phyloP scores from a whole-genome alignment of 2,113 vertebrate species.

The Leiothrix lutea region DNA sequence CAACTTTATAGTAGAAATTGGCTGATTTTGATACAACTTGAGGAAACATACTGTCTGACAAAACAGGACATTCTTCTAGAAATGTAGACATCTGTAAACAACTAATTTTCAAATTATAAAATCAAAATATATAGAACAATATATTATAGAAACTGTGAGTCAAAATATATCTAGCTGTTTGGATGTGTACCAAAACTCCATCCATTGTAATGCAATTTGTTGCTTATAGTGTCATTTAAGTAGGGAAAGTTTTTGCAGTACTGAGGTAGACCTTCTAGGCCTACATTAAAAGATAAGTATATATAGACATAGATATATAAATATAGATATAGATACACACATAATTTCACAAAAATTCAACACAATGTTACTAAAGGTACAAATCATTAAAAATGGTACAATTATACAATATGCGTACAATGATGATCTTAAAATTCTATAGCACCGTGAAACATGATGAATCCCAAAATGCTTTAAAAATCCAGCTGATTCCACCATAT shows the following conservation, averaged over 20 bases:
- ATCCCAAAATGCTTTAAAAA: background rate
- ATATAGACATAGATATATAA: background rate
- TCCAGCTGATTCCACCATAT: background rate
- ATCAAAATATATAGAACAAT: background rate
- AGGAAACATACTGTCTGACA: background rate
- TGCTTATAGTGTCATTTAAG: background rate
- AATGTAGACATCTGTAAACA: background rate
- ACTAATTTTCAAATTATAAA: background rate
- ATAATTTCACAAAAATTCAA: background rate
- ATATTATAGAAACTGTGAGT: background rate
- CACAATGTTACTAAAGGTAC: background rate
- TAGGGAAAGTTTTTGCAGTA: background rate
- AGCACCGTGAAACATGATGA: background rate
- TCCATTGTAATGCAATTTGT: background rate
- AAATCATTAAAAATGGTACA: background rate
- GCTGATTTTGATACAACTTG: background rate
- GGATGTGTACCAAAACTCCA: background rate
- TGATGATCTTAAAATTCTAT: background rate
- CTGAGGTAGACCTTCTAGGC: background rate
- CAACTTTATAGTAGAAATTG: background rate
- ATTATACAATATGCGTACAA: background rate
- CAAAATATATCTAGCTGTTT: background rate
- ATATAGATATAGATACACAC: background rate
- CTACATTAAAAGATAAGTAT: background rate
- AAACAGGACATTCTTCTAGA: background rate